Conservation (phyloP, 2,888 invertebrate genomes). For the Lithophane socia region DNA sequence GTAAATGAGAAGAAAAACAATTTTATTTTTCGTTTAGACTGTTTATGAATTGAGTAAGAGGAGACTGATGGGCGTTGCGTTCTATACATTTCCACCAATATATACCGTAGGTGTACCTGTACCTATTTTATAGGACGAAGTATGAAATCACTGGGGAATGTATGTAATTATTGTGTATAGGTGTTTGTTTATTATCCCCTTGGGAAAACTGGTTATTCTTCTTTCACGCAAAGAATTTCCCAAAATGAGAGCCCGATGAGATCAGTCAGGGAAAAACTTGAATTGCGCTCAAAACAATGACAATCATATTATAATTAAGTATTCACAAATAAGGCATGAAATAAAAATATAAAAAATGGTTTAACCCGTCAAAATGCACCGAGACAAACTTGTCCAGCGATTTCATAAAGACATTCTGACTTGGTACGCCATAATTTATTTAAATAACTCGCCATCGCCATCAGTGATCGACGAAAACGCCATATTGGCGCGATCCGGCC, state of each 20-base stretch:
- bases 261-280: not conserved
- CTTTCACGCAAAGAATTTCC: not conserved
- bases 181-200: not conserved
- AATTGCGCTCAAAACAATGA: not conserved
- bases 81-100: not conserved
- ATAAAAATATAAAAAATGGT: slow-evolving; percentile 14
- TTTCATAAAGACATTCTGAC: slow-evolving; percentile 52
- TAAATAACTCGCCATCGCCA: slow-evolving; percentile 67
- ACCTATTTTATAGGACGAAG: too few relatives aligned
- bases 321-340: not conserved
- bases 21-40: not conserved
- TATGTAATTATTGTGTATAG: not conserved
- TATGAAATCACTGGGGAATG: too few relatives aligned
- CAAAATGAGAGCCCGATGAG: not conserved
- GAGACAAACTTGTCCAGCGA: slow-evolving; percentile 37
- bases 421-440: slow-evolving; percentile 62
- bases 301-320: not conserved
- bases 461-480: slow-evolving; percentile 74
- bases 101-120: too few relatives aligned
- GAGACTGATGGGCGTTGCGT: not conserved
- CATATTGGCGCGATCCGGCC: slow-evolving; percentile 71
- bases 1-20: not conserved
- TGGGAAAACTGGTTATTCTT: not conserved
- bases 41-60: not conserved
- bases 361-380: not conserved